Percentiles rank a stretch among this genome's conserved stretches.
Conservation (phyloP, 2,113 vertebrate species). For the Pelusios castaneus region DNA sequence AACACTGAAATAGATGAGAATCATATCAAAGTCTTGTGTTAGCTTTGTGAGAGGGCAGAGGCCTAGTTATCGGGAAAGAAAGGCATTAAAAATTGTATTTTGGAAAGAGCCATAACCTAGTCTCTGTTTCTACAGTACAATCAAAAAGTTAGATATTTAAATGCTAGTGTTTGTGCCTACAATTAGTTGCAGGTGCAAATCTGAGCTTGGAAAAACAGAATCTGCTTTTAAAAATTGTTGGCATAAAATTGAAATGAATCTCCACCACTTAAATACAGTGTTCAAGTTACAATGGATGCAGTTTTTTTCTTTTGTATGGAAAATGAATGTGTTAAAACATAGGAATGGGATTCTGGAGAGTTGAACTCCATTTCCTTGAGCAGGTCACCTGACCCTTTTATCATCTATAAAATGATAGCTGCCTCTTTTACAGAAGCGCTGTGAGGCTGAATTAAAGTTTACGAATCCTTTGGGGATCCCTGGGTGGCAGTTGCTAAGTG, state of each 20-base stretch:
- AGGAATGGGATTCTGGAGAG: not conserved
- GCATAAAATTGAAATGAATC: not conserved
- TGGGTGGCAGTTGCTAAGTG: not conserved
- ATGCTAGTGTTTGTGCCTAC: not conserved
- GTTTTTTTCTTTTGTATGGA: too few relatives aligned
- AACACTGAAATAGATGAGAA: not conserved
- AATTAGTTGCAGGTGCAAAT: not conserved
- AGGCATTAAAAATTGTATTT: fast-evolving
- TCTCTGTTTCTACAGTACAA: fast-evolving
- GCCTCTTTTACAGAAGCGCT: not conserved
- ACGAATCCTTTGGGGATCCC: not conserved
- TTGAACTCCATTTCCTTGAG: not conserved
- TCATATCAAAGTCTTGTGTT: not conserved
- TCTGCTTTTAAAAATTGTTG: too few relatives aligned
- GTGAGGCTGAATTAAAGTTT: not conserved
- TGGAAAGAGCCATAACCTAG: fast-evolving
- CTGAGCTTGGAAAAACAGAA: not conserved
- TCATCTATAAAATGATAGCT: not conserved
- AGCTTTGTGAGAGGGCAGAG: not conserved
- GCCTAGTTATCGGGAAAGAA: not conserved
- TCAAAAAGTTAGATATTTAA: not conserved
- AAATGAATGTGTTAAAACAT: too few relatives aligned
- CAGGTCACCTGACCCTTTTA: not conserved
- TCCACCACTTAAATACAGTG: not conserved
- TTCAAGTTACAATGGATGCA: too few relatives aligned